Percentiles rank a stretch among this genome's conserved stretches.
Conservation (phyloP, 2,888 invertebrate species). For the Acrobasis consociella region DNA sequence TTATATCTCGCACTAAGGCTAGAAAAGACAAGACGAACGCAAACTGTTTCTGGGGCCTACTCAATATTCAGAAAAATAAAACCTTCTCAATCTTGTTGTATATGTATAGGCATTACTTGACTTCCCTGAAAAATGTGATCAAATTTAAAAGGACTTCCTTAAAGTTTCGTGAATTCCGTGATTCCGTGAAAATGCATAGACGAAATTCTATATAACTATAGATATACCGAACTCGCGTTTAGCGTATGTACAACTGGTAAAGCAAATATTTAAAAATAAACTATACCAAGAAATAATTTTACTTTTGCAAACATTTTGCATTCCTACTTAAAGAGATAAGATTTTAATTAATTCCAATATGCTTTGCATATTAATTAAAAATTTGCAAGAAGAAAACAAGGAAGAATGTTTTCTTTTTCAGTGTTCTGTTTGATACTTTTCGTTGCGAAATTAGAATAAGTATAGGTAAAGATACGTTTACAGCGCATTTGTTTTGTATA, state of each 20-base stretch:
- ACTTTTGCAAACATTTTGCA: slow-evolving; percentile 25
- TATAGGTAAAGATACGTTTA: neutral
- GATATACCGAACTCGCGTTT: neutral
- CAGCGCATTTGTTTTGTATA: too few relatives aligned
- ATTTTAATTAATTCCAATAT: slow-evolving; percentile 54
- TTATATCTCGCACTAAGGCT: slow-evolving; percentile 23
- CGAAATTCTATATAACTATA: too few relatives aligned
- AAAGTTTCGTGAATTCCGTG: neutral
- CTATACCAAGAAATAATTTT: slow-evolving; percentile 5
- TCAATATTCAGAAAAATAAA: slow-evolving; percentile 75
- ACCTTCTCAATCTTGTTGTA: slow-evolving; percentile 58
- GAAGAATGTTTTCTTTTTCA: slow-evolving; percentile 19
- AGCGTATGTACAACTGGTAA: neutral
- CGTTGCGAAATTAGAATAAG: neutral
- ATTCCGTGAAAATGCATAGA: too few relatives aligned
- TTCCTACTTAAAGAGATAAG: slow-evolving; percentile 44
- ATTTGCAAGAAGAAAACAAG: slow-evolving; percentile 34
- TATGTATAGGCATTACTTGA: slow-evolving; percentile 47
- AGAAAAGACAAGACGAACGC: slow-evolving; percentile 57
- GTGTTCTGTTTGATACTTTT: neutral
- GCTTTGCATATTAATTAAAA: slow-evolving; percentile 62
- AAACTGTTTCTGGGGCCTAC: slow-evolving; percentile 68
- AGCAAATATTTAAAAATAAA: neutral
- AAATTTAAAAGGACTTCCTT: neutral
- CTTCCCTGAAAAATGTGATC: slow-evolving; percentile 36